Conservation (phyloP, 2,797 vertebrate genomes). For the Chromis chromis region DNA sequence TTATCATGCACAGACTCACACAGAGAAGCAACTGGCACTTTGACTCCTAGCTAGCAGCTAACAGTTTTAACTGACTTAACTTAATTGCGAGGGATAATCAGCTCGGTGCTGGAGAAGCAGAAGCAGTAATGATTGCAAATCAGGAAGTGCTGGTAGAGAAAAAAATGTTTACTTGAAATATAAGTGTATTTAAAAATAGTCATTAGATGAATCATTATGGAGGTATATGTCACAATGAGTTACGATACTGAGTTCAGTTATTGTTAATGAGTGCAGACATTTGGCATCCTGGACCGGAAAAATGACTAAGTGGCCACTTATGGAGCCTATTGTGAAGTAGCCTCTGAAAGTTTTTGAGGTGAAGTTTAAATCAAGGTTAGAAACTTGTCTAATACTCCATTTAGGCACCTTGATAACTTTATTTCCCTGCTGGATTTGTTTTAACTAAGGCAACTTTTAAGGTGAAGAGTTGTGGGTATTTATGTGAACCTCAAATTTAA, state of each 20-base stretch:
- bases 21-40: too few species aligned
- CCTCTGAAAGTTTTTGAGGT: too few species aligned
- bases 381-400: constrained; percentile 1
- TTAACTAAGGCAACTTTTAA: background rate
- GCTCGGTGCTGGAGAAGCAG: too few species aligned
- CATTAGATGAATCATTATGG: background rate
- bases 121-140: too few species aligned
- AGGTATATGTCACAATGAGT: background rate
- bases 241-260: background rate
- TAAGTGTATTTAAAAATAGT: too few species aligned
- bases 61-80: too few species aligned
- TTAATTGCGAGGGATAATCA: too few species aligned
- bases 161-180: too few species aligned
- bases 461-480: background rate
- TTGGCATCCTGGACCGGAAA: background rate
- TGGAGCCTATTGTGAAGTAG: background rate
- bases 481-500: constrained; percentile 17
- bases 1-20: too few species aligned
- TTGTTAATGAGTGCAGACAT: background rate
- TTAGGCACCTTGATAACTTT: background rate
- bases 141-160: too few species aligned
- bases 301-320: too few species aligned
- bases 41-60: too few species aligned
- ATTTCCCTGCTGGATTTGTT: constrained; percentile 2
- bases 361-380: background rate